Conservation (phyloP, 2,797 vertebrate genomes). For the Cephalopachus bancanus region DNA sequence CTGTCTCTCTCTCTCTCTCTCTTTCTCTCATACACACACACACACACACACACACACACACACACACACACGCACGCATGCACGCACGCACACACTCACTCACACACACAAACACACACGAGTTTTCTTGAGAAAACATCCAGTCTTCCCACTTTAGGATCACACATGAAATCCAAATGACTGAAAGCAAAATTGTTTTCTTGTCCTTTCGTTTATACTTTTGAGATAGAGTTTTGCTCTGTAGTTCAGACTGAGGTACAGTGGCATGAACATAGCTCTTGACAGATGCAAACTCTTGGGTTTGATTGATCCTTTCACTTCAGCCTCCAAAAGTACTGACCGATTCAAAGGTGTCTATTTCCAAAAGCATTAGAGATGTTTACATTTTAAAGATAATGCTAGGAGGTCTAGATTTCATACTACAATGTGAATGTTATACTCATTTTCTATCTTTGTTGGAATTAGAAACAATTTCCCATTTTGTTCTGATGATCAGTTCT, state of each 20-base stretch:
- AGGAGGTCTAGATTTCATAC: not conserved
- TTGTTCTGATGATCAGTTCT: not conserved
- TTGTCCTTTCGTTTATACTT: too few species aligned
- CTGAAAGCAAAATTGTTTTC: not conserved
- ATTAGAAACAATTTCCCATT: not conserved
- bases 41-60: too few species aligned
- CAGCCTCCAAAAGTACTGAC: too few species aligned
- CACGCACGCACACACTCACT: too few species aligned
- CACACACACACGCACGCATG: too few species aligned
- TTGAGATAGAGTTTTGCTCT: too few species aligned
- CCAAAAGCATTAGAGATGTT: not conserved
- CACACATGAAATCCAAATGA: not conserved
- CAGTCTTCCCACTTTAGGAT: not conserved
- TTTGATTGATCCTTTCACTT: too few species aligned
- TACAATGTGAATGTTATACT: not conserved
- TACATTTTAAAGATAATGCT: not conserved
- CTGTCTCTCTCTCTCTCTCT: not conserved
- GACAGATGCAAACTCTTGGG: too few species aligned
- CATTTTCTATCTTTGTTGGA: not conserved
- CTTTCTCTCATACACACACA: too few species aligned
- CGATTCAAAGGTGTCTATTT: not conserved
- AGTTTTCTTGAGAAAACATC: not conserved
- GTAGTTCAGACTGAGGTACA: too few species aligned
- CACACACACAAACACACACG: not conserved
- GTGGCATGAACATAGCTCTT: too few species aligned